Conservation (phyloP, 2,888 invertebrate species). For the Lordiphosa andalusiaca region DNA sequence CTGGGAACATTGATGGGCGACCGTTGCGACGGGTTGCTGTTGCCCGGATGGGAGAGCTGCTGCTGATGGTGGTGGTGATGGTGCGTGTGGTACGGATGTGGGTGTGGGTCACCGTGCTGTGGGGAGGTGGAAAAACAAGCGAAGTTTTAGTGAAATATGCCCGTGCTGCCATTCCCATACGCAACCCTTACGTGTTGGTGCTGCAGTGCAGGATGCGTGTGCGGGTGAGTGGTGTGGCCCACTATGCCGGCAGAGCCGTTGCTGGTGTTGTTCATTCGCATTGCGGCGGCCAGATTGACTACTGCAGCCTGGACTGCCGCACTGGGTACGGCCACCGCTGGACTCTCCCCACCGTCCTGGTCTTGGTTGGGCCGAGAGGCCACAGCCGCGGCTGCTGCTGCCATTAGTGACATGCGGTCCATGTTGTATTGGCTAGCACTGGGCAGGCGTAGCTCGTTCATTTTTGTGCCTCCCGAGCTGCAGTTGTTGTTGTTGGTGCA, state of each 20-base stretch:
- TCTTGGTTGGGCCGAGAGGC: constrained; percentile 42
- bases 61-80: constrained; percentile 39
- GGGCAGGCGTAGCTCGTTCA: constrained; percentile 80
- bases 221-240: constrained; percentile 34
- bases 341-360: constrained; percentile 74
- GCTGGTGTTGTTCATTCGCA: constrained; percentile 83
- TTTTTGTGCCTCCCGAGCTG: constrained; percentile 82
- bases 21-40: constrained; percentile 73
- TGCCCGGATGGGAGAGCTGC: constrained; percentile 26
- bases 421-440: constrained; percentile 85
- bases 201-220: constrained; percentile 11
- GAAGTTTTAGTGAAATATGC: background rate
- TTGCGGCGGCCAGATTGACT: constrained; percentile 88
- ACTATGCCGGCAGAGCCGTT: constrained; percentile 29
- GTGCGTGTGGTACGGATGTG: constrained; percentile 21
- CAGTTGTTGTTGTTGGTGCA: constrained; percentile 80
- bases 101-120: constrained; percentile 24
- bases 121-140: background rate
- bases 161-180: background rate
- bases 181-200: constrained; percentile 51
- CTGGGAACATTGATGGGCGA: constrained; percentile 54
- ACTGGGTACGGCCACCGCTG: constrained; percentile 35
- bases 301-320: constrained; percentile 87
- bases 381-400: constrained; percentile 81
- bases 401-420: constrained; percentile 87